These are phyloP conservation scores for Gasteruption jaculator DNA, from an alignment of 2,888 invertebrate species.

Conservation along the genomic window DNA sequence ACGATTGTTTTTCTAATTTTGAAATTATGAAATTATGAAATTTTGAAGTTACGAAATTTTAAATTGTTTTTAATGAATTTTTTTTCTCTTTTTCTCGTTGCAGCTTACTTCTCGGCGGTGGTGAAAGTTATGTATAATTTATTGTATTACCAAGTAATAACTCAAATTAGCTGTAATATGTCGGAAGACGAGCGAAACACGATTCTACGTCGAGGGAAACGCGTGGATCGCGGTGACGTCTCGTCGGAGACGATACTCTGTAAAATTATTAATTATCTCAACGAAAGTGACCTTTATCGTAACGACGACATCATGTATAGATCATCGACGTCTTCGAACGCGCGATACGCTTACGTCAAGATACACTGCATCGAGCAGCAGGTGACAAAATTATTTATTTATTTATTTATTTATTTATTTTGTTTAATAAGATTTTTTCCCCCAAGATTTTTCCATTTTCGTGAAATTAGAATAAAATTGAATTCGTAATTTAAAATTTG, in stretches of 20 bases:
- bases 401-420: too few species aligned
- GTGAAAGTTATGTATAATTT: conserved; percentile 86
- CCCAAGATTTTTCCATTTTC: not conserved
- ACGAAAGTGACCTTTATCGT: conserved; percentile 35
- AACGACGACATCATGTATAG: conserved; percentile 12
- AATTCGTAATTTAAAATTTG: too few species aligned
- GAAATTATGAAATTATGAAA: too few species aligned
- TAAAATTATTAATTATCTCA: conserved; percentile 39
- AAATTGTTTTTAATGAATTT: not conserved
- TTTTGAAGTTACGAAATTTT: not conserved
- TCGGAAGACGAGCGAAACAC: conserved; percentile 60
- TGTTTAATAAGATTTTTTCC: too few species aligned
- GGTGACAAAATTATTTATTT: too few species aligned
- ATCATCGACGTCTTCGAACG: conserved; percentile 28
- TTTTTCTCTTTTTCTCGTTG: conserved; percentile 32
- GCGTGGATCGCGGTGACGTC: conserved; percentile 22
- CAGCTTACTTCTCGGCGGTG: conserved; percentile 85
- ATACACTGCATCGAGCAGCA: conserved; percentile 29
- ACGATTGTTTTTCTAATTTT: too few species aligned
- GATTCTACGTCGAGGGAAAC: conserved; percentile 35
- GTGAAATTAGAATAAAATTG: too few species aligned
- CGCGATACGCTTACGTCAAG: conserved; percentile 20
- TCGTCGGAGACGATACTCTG: conserved; percentile 37
- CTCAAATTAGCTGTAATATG: conserved; percentile 70
- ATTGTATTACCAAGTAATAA: conserved; percentile 82